phyloP scores from a whole-genome alignment of 2,113 vertebrate genomes.

The Theropithecus gelada region DNA sequence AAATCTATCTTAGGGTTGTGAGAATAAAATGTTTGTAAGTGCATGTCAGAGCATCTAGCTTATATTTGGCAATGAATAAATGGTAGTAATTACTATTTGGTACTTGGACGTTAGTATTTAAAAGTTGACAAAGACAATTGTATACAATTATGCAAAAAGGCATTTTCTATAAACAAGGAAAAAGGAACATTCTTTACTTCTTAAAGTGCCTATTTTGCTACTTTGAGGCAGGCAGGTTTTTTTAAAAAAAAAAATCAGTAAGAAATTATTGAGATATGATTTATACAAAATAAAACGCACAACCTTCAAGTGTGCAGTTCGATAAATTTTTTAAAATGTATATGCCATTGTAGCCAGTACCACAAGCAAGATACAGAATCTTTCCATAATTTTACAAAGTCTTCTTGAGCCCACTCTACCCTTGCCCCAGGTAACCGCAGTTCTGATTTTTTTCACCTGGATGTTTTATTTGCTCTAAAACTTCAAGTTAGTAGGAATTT shows the following conservation, averaged over 20 bases:
- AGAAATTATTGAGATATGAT: neutral
- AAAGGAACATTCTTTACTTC: neutral
- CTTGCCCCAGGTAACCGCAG: neutral
- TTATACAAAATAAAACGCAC: slow-evolving; percentile 8
- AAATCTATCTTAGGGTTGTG: neutral
- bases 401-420: neutral
- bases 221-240: neutral
- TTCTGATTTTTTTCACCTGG: neutral
- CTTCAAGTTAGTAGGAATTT: neutral
- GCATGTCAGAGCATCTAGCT: neutral
- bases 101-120: neutral
- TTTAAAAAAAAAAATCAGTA: neutral
- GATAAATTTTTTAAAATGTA: neutral
- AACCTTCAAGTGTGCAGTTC: neutral
- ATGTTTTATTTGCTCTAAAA: neutral
- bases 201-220: neutral
- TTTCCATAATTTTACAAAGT: neutral
- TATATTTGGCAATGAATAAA: neutral
- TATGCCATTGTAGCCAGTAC: neutral
- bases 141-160: neutral
- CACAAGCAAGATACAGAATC: neutral
- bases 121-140: neutral
- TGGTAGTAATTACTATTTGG: neutral
- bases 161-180: neutral
- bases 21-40: slow-evolving; percentile 2